Evolutionary conservation across 2,113 vertebrate genomes (phyloP).

Genomic region (Butorides virescens): DNA sequence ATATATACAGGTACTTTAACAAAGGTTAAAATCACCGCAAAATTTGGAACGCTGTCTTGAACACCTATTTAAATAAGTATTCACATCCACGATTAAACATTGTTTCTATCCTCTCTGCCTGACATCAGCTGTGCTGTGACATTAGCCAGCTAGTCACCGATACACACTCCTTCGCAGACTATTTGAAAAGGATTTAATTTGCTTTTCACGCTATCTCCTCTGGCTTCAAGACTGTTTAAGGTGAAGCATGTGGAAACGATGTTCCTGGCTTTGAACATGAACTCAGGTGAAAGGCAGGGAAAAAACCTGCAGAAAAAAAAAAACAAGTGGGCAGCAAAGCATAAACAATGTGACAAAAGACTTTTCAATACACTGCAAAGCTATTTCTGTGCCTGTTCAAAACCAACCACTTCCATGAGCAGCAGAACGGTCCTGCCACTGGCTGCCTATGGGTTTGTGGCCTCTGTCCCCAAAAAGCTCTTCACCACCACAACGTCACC

Average conservation of each 20-base stretch:
- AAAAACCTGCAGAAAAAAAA: not conserved
- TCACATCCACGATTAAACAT: not conserved
- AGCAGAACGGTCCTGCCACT: rapidly evolving
- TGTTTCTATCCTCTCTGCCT: not conserved
- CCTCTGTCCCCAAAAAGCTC: not conserved
- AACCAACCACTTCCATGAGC: not conserved
- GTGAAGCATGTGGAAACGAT: not conserved
- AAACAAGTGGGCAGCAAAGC: not conserved
- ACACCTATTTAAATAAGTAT: not conserved
- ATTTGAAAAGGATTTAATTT: not conserved
- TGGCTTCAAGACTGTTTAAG: not conserved
- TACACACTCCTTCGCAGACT: not conserved
- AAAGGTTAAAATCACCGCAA: not conserved
- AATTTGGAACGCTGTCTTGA: not conserved
- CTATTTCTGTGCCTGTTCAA: not conserved
- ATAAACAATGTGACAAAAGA: not conserved
- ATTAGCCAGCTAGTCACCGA: not conserved
- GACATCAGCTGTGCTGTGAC: not conserved
- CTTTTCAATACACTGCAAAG: not conserved
- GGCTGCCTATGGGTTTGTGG: not conserved
- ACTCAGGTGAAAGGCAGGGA: not conserved
- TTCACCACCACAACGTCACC: not conserved
- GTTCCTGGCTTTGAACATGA: not conserved
- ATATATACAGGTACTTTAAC: not conserved
- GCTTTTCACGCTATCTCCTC: not conserved